A percentile compares a stretch with the other conserved stretches of the same genome.
These are phyloP conservation scores for Hyposoter dolosus DNA, from an alignment of 2,888 invertebrate species.

Conservation along the genomic window DNA sequence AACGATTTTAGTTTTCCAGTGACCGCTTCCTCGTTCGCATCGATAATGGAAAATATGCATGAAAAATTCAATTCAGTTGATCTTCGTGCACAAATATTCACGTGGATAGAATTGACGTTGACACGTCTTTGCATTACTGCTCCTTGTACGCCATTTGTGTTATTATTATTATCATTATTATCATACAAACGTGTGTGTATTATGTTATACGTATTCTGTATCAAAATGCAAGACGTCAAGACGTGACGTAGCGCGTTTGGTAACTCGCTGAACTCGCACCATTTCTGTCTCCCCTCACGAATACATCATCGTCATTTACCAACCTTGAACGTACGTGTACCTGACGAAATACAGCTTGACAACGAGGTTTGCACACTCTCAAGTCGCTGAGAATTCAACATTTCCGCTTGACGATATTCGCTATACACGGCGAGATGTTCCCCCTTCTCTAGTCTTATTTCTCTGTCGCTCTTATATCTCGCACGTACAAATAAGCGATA, in stretches of 20 bases:
- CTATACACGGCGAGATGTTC: neutral
- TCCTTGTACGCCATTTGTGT: neutral
- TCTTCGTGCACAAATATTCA: constrained; percentile 9
- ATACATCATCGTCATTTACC: constrained; percentile 42
- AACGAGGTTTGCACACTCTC: constrained; percentile 62
- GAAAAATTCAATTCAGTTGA: constrained; percentile 18
- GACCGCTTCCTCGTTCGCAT: neutral
- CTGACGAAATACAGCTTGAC: constrained; percentile 39
- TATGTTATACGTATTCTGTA: constrained; percentile 5
- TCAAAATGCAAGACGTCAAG: constrained; percentile 15
- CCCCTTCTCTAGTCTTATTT: neutral
- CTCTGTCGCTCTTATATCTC: constrained; percentile 9
- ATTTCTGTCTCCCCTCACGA: constrained; percentile 40
- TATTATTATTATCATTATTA: constrained; percentile 1
- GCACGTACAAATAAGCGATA: constrained; percentile 32
- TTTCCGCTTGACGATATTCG: constrained; percentile 40
- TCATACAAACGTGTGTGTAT: neutral
- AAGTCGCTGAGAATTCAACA: constrained; percentile 40
- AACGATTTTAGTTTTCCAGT: neutral
- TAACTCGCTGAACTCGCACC: constrained; percentile 34
- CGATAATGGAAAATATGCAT: neutral
- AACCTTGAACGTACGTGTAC: constrained; percentile 38
- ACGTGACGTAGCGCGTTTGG: constrained; percentile 32
- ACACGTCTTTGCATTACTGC: constrained; percentile 8
- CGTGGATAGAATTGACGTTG: constrained; percentile 15